phyloP scores from a whole-genome alignment of 2,797 vertebrate species.

The Sebastes steindachneri region DNA sequence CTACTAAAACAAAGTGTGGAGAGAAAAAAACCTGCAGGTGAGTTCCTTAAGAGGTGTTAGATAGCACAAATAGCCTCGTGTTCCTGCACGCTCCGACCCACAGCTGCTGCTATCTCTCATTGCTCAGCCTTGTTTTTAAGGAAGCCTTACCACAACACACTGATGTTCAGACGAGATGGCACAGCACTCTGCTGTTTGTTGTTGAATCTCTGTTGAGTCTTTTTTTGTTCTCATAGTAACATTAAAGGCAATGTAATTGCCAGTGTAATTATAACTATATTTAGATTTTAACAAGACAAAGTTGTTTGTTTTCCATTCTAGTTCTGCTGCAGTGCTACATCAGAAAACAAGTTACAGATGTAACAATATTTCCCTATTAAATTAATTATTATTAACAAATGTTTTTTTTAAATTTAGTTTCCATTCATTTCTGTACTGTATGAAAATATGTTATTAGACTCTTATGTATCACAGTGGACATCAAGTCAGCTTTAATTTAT shows the following conservation, averaged over 20 bases:
- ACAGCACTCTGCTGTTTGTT: constrained; percentile 13
- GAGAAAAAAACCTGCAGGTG: constrained; percentile 12
- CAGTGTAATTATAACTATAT: neutral
- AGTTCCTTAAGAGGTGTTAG: constrained; percentile 36
- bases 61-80: constrained; percentile 10
- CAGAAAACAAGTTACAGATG: neutral
- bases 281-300: neutral
- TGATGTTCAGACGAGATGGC: constrained; percentile 41
- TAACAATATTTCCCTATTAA: neutral
- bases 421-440: neutral
- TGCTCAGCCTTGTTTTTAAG: constrained; percentile 54
- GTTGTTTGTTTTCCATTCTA: neutral
- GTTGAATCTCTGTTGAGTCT: neutral
- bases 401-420: neutral
- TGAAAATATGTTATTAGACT: neutral
- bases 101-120: constrained; percentile 31
- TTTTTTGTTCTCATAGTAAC: neutral
- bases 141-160: constrained; percentile 38
- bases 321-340: neutral
- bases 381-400: neutral
- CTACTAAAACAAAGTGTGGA: constrained; percentile 17
- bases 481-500: neutral
- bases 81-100: constrained; percentile 52
- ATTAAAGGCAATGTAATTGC: neutral
- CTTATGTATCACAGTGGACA: neutral